phyloP scores from a whole-genome alignment of 2,888 invertebrate genomes.

The Synergus gifuensis region DNA sequence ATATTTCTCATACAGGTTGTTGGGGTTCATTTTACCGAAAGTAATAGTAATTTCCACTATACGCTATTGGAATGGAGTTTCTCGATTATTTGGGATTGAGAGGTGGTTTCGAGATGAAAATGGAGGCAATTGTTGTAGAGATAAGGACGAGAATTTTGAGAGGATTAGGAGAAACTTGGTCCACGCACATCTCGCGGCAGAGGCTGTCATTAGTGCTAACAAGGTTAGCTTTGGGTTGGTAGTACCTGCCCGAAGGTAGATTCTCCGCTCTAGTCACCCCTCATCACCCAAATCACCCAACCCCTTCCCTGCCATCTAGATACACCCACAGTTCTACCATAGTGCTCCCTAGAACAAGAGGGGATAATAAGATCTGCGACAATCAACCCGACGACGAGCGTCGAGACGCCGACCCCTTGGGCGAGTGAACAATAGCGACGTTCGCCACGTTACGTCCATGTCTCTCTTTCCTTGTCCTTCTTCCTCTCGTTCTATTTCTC shows the following conservation, averaged over 20 bases:
- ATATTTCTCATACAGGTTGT: background rate
- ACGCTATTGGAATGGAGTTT: background rate
- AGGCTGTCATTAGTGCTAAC: constrained; percentile 75
- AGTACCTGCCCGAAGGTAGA: constrained; percentile 48
- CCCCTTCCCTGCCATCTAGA: constrained; percentile 53
- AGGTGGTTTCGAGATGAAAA: background rate
- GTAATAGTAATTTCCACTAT: background rate
- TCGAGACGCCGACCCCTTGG: constrained; percentile 65
- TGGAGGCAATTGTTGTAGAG: constrained; percentile 1
- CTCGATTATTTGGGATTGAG: background rate
- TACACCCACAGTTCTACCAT: constrained; percentile 56
- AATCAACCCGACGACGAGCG: constrained; percentile 68
- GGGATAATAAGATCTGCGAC: constrained; percentile 77
- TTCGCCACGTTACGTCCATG: constrained; percentile 72
- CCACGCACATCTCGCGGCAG: constrained; percentile 64
- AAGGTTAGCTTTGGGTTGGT: constrained; percentile 70
- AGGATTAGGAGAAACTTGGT: constrained; percentile 52
- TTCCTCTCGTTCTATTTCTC: constrained; percentile 41
- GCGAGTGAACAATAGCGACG: constrained; percentile 67
- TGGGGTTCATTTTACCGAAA: background rate
- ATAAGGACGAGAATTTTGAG: constrained; percentile 10
- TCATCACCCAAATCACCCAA: constrained; percentile 53
- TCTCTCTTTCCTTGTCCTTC: constrained; percentile 53
- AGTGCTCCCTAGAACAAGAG: constrained; percentile 64
- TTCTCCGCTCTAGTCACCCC: constrained; percentile 53